phyloP scores from a whole-genome alignment of 2,113 vertebrate species.

The Cyanoderma ruficeps region DNA sequence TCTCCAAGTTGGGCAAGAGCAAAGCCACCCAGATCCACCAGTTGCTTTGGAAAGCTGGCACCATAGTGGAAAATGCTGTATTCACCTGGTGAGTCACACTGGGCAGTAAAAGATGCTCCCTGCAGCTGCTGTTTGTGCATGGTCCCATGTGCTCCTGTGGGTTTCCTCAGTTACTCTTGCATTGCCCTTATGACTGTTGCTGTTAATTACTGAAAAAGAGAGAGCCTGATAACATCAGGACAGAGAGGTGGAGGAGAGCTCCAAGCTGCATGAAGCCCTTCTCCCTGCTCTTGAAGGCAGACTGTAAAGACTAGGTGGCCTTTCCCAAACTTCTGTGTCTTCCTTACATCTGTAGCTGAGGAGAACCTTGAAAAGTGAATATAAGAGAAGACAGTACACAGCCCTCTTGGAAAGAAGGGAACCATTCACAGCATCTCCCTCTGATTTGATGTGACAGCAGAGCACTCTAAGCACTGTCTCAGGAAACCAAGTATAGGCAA shows the following conservation, averaged over 20 bases:
- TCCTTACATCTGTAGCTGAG: neutral
- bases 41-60: neutral
- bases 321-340: neutral
- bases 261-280: neutral
- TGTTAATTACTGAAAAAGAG: neutral
- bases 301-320: neutral
- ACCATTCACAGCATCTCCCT: neutral
- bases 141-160: fast-evolving
- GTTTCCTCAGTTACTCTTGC: neutral
- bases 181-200: neutral
- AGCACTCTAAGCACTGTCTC: neutral
- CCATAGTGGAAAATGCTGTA: neutral
- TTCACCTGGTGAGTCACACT: neutral
- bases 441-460: neutral
- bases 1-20: neutral
- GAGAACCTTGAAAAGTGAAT: neutral
- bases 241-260: neutral
- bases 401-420: neutral
- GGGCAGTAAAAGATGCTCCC: neutral
- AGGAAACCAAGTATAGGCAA: neutral
- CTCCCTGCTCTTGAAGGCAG: neutral
- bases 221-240: neutral
- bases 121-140: neutral
- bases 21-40: neutral
- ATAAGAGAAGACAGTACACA: neutral